These are phyloP conservation scores for Hesperophylax magnus DNA, from an alignment of 1,140 invertebrate species.

Conservation along the genomic window DNA sequence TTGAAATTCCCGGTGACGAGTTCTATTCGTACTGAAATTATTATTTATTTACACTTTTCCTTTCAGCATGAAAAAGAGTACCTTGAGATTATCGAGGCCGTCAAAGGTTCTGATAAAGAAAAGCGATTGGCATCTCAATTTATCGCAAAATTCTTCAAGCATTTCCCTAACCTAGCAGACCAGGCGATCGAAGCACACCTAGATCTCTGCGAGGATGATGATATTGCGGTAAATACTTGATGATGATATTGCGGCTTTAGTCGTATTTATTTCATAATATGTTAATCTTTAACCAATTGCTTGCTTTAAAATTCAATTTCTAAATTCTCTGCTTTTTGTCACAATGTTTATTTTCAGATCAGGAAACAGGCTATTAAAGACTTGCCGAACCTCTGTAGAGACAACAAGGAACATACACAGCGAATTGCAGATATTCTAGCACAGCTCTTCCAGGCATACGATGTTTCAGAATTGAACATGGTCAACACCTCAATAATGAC, in stretches of 20 bases:
- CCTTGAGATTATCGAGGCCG: conserved; percentile 86
- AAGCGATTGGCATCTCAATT: conserved; percentile 96
- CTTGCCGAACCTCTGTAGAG: conserved; percentile 89
- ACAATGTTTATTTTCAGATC: conserved; percentile 74
- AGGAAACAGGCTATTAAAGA: conserved; percentile 97
- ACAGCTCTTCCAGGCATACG: conserved; percentile 90
- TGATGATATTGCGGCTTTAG: too few species aligned
- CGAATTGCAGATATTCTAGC: conserved; percentile 94
- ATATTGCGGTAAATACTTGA: conserved; percentile 86
- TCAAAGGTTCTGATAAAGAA: conserved; percentile 89
- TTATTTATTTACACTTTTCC: conserved; percentile 34
- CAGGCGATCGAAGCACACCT: conserved; percentile 93
- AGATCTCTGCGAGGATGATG: conserved; percentile 96
- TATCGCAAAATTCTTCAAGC: conserved; percentile 94
- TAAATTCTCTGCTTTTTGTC: neutral
- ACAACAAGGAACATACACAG: conserved; percentile 85
- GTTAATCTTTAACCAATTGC: neutral
- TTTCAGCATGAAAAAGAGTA: conserved; percentile 92
- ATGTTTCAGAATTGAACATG: conserved; percentile 83
- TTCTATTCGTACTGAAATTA: conserved; percentile 26
- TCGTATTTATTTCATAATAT: neutral
- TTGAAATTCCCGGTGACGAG: neutral
- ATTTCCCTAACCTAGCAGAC: conserved; percentile 88
- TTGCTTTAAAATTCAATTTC: neutral
- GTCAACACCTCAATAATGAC: conserved; percentile 80